Base-by-base conservation (phyloP, 2,113 vertebrate genomes). In the Phalacrocorax pelagicus region DNA sequence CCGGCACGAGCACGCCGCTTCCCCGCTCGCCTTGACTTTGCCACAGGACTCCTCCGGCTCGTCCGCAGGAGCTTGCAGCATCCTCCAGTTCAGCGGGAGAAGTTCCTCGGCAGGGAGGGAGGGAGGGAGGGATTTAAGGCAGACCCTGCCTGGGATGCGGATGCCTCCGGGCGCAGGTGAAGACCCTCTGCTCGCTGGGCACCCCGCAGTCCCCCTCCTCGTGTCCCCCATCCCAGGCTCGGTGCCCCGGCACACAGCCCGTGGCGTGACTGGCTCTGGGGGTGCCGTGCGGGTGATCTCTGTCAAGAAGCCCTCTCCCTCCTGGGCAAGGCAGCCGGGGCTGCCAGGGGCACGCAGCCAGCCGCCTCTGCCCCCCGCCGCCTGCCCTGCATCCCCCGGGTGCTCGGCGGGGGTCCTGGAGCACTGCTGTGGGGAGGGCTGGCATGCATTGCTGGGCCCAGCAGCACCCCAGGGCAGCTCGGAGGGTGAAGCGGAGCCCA, bases 11-110 rank as follows among this genome's bases (percentile, higher is more conserved):
- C 42, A 16, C 49, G 54, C 73, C 6, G 72, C 90, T 81, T 54
- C 88, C 30, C 81, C 21, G 59, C 78, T 95, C 72, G 90, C 88
- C 96, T 86, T 97, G 97, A 97, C 97, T 97, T 97, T 97, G 97
- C 91, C 95, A 95, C 92, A 91, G 95, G 90, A 97, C 95, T 95
- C 90, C 96, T 94, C 90, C 65, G 75, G 94, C 86, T 94, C 92
- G 79, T 92, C 97, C 96, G 97, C 97, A 93, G 94, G 94, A 96
- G 97, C 96, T 94, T 97, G 97, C 97, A 96, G 96, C 97, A 92
- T 92, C 95, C 94, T 96, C 91, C 96, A 32, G 95, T 94, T 96
- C 95, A 95, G 96, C 96, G 57, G 61, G 97, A 97, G 96, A 97
- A 97, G 97, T 97, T 97, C 95, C 96, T 93, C 78, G 86, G 57